Percentiles rank a stretch among this genome's conserved stretches.
phyloP scores from a whole-genome alignment of 2,888 invertebrate species.

The Drosophila rellima region DNA sequence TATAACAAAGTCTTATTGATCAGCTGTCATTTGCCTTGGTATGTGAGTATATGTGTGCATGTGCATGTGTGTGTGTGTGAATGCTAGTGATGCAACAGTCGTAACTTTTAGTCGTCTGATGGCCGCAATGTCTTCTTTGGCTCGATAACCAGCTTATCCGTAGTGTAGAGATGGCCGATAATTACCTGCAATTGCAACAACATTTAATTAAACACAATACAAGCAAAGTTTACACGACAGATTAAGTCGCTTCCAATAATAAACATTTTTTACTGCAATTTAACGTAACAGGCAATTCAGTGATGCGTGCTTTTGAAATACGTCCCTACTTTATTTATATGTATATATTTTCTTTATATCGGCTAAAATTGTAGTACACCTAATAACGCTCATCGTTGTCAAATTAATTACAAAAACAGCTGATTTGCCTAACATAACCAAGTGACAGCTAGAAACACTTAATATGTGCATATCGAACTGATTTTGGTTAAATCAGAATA shows the following conservation, averaged over 20 bases:
- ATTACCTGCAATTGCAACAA: slow-evolving; percentile 87
- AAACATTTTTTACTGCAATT: background rate
- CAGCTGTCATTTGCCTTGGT: slow-evolving; percentile 32
- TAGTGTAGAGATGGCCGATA: slow-evolving; percentile 89
- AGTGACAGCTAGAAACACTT: background rate
- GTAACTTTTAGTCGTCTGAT: slow-evolving; percentile 68
- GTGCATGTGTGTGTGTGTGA: slow-evolving; percentile 2
- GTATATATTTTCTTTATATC: background rate
- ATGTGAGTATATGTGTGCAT: slow-evolving; percentile 1
- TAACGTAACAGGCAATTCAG: no score
- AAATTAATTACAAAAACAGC: background rate
- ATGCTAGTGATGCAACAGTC: slow-evolving; percentile 20
- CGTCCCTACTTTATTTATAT: background rate
- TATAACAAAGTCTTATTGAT: slow-evolving; percentile 18
- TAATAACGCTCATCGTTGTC: background rate
- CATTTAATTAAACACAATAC: background rate
- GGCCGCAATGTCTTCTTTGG: slow-evolving; percentile 81
- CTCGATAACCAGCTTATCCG: slow-evolving; percentile 91
- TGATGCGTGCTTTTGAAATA: background rate
- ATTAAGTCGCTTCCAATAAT: background rate
- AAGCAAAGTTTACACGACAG: background rate
- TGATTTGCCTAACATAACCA: background rate
- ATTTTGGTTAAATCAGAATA: background rate
- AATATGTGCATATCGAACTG: background rate
- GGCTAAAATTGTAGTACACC: background rate